Conservation (phyloP, 1,140 invertebrate species). For the Caenorhabditis remanei region DNA sequence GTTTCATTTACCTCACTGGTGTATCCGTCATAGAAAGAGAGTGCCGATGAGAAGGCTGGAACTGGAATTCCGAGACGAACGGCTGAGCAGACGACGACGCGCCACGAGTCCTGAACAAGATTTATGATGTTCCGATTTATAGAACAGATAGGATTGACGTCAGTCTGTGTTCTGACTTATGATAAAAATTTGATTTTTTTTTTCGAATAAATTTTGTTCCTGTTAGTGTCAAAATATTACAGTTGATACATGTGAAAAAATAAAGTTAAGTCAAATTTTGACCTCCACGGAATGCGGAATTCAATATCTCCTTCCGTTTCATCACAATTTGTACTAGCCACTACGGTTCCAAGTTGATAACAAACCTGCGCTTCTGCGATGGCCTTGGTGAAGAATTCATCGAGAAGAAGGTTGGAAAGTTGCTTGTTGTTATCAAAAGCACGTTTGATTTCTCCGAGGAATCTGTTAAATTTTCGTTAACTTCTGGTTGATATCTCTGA, state of each 20-base stretch:
- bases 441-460: conserved; percentile 95
- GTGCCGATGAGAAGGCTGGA: conserved; percentile 90
- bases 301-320: too few species aligned
- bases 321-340: too few species aligned
- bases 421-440: conserved; percentile 93
- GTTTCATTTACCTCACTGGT: conserved; percentile 80
- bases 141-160: too few species aligned
- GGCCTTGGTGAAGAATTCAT: conserved; percentile 92
- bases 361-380: conserved; percentile 81
- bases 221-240: not conserved
- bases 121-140: too few species aligned
- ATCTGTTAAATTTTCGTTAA: conserved; percentile 80
- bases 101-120: conserved; percentile 80
- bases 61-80: conserved; percentile 87
- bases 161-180: too few species aligned
- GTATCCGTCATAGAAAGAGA: conserved; percentile 98
- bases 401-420: conserved; percentile 90
- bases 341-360: not conserved
- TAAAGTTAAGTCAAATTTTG: not conserved
- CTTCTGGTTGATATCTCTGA: not conserved
- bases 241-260: not conserved
- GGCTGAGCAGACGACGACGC: conserved; percentile 81
- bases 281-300: not conserved
- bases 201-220: too few species aligned
- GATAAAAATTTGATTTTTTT: conserved; percentile 14